Conservation (phyloP, 1,140 invertebrate species). For the Drosophila pruinosa region DNA sequence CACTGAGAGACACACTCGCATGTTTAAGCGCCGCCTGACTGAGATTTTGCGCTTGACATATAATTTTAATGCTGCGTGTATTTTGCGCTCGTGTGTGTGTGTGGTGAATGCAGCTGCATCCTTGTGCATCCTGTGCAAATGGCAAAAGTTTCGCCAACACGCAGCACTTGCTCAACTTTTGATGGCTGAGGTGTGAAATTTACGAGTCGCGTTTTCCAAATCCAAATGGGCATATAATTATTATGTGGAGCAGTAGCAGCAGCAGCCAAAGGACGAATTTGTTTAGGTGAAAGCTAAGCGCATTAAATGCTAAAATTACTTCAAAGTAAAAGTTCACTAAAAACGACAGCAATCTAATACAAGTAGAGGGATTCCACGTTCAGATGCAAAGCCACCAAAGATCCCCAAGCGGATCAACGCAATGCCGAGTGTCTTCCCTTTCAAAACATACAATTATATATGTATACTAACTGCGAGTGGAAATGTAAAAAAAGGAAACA, state of each 20-base stretch:
- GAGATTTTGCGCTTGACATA: slow-evolving; percentile 70
- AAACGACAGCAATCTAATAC: neutral
- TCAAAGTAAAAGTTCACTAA: neutral
- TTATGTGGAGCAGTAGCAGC: slow-evolving; percentile 25
- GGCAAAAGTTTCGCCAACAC: slow-evolving; percentile 39
- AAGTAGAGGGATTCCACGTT: neutral
- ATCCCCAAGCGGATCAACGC: neutral
- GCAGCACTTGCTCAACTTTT: slow-evolving; percentile 49
- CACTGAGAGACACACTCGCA: slow-evolving; percentile 22
- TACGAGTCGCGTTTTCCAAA: slow-evolving; percentile 29
- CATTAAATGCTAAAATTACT: neutral
- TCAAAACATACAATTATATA: neutral
- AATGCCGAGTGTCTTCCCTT: neutral
- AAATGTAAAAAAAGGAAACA: neutral
- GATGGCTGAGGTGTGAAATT: slow-evolving; percentile 69
- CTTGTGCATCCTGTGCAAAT: slow-evolving; percentile 44
- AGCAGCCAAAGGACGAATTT: neutral
- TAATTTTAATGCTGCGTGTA: slow-evolving; percentile 57
- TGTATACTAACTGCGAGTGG: neutral
- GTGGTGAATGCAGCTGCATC: slow-evolving; percentile 16
- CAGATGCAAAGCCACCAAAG: too few relatives aligned
- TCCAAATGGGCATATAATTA: slow-evolving; percentile 72
- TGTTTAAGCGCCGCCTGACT: slow-evolving; percentile 48
- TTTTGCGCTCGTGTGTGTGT: neutral
- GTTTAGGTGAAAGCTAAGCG: slow-evolving; percentile 1